Evolutionary conservation across 2,888 invertebrate genomes (phyloP), one percentile per base, ranked within the genome.

Genomic region (Dynastes tityus): DNA sequence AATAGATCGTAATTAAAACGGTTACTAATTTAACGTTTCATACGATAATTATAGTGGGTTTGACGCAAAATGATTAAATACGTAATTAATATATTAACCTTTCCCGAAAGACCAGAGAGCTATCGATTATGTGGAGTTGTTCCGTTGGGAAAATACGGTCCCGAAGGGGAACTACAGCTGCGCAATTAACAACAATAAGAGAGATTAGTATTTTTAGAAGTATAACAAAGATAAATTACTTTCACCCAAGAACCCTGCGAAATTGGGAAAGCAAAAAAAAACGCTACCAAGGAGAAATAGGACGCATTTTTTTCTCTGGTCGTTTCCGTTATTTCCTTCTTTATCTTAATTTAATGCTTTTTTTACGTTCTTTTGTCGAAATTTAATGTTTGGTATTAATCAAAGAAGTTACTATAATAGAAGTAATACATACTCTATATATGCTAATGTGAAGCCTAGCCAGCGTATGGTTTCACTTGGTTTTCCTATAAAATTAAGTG

Each of bases 141-240:
- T n/a, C 55, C 22, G 22, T 1, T 55, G 55, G n/a, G 55, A 55
- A n/a, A 22, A 55, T 55, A 16, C 55, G 13, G n/a, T 55, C 55
- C 55, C 55, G 22, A 55, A 55, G 22, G 55, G 8, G 13, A 55
- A 22, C 8, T 55, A 55, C 16, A 55, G 55, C 45, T 55, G 16
- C 55, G n/a, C 22, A 55, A 55, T 55, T 55, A 55, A n/a, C 16
- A 55, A 55, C n/a, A 55, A 55, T 55, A 55, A 22, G 8, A 55
- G 22, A 8, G 55, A 55, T 55, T 55, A 55, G 55, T 55, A 16
- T 55, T 22, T 55, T 55, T 55, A 55, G 16, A 55, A 55, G 22
- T 55, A 22, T 55, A 55, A 55, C 55, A 55, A 55, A 55, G 55
- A 55, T 55, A 55, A 22, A 55, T 55, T 55, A 22, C 55, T 55